A percentile compares a stretch with the other conserved stretches of the same genome.
phyloP scores from a whole-genome alignment of 2,113 vertebrate genomes.

The Lophius piscatorius region DNA sequence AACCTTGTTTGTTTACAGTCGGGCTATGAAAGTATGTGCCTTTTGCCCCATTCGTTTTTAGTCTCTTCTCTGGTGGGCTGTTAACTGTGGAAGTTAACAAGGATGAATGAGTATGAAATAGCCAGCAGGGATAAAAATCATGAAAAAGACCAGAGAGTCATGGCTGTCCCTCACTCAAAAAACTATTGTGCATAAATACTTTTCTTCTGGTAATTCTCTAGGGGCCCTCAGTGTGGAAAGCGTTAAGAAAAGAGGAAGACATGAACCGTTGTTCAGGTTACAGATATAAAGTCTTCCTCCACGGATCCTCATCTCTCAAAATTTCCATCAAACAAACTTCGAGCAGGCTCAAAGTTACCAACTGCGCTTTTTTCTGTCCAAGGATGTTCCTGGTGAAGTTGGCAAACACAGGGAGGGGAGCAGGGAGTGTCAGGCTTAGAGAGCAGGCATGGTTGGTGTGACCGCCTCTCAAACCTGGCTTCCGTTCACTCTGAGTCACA shows the following conservation, averaged over 20 bases:
- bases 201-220: conserved; percentile 69
- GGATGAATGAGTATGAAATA: conserved; percentile 25
- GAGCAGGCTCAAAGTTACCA: not conserved
- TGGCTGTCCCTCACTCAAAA: conserved; percentile 17
- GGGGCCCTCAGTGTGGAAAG: conserved; percentile 25
- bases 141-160: conserved; percentile 38
- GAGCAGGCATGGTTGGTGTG: conserved; percentile 39
- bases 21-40: conserved; percentile 14
- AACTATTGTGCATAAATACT: conserved; percentile 21
- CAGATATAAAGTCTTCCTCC: conserved; percentile 1
- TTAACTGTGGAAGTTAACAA: conserved; percentile 2
- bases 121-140: conserved; percentile 29
- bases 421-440: conserved; percentile 55
- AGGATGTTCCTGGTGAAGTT: conserved; percentile 11
- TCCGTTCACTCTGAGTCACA: conserved; percentile 47
- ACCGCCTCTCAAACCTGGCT: conserved; percentile 30
- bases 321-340: conserved; percentile 18
- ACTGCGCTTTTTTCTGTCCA: conserved; percentile 2
- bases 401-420: conserved; percentile 21
- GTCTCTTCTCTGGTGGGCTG: conserved; percentile 30
- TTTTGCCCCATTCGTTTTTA: conserved; percentile 19
- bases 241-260: conserved; percentile 19
- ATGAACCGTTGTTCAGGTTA: conserved; percentile 21
- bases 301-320: not conserved
- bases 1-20: conserved; percentile 66